These are phyloP conservation scores for Cephus pygmeus DNA, from an alignment of 2,888 invertebrate species.

Conservation along the genomic window DNA sequence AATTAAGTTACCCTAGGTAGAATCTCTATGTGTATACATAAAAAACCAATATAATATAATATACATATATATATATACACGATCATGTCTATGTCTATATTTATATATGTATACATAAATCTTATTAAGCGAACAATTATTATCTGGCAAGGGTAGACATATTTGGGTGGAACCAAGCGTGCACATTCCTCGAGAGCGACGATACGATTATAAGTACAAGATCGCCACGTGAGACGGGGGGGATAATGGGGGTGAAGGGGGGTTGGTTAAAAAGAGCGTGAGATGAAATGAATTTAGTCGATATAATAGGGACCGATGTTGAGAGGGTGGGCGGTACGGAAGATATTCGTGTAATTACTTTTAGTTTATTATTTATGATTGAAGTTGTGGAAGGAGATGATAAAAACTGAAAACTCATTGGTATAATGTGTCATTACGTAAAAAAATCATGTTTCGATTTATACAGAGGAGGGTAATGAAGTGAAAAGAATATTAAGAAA, in stretches of 20 bases:
- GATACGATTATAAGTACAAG: conserved; percentile 58
- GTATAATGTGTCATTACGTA: conserved; percentile 58
- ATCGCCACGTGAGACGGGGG: conserved; percentile 43
- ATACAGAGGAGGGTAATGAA: conserved; percentile 47
- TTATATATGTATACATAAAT: conserved; percentile 21
- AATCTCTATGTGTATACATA: not conserved
- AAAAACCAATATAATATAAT: conserved; percentile 11
- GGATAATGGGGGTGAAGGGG: not conserved
- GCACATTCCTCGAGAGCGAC: conserved; percentile 62
- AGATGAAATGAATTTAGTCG: not conserved
- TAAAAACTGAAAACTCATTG: conserved; percentile 19
- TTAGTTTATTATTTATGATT: conserved; percentile 4
- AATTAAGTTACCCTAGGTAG: not conserved
- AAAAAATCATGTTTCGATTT: conserved; percentile 58
- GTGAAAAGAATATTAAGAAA: not conserved
- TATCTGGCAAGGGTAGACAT: not conserved
- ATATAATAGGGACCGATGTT: not conserved
- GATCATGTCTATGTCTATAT: conserved; percentile 23
- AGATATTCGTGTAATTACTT: not conserved
- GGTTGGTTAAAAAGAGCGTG: not conserved
- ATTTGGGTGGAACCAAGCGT: conserved; percentile 40
- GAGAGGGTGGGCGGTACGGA: not conserved
- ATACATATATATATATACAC: conserved; percentile 21
- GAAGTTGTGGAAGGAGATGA: not conserved
- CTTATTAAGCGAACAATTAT: conserved; percentile 22